Evolutionary conservation across 2,888 invertebrate genomes (phyloP), one percentile per base, ranked within the genome.

Genomic region (Phengaris alcon): DNA sequence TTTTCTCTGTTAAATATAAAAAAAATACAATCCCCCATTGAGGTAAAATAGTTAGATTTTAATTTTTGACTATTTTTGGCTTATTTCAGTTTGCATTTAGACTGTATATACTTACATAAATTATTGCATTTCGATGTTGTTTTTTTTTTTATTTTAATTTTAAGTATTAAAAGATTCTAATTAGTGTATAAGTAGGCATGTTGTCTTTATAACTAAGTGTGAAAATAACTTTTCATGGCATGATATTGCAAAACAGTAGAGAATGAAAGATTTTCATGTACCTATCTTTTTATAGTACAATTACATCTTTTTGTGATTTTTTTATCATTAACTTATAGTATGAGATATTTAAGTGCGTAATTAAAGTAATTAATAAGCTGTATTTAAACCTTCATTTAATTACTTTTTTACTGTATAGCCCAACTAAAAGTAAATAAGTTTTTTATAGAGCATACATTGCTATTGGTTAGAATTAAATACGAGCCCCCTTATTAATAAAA

Each of bases 181-280:
- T 70, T 52, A 52, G 15, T 51, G n/a, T 54, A 12, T 13, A 13
- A 15, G 44, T 72, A 72, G 72, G 72, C 72, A 72, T 72, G 72
- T 51, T 10, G 15, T 22, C 35, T 52, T 35, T 12, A 54, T 72
- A 54, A 52, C 52, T 12, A 22, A 52, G 72, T 72, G 72, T 72
- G 75, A 57, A 10, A 74, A 75, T 59, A 72, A 73, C 12, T 55
- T 74, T 55, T 73, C 68, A 51, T 74, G 69, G 76, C 69, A 74
- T 68, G 74, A 48, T 0, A 35, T 35, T 59, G 22, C 6, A 6
- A 64, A 13, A 35, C 35, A 44, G 35, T 64, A 64, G 64, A 9
- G 64, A 35, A 64, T 64, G 35, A 44, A 64, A 12, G 64, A 64
- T 64, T 64, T 64, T 35, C 57, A 12, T 10, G 59, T 64, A 10